A percentile compares a stretch with the other conserved stretches of the same genome.
phyloP scores from a whole-genome alignment of 2,888 invertebrate genomes.

The Drosophila macrospina region DNA sequence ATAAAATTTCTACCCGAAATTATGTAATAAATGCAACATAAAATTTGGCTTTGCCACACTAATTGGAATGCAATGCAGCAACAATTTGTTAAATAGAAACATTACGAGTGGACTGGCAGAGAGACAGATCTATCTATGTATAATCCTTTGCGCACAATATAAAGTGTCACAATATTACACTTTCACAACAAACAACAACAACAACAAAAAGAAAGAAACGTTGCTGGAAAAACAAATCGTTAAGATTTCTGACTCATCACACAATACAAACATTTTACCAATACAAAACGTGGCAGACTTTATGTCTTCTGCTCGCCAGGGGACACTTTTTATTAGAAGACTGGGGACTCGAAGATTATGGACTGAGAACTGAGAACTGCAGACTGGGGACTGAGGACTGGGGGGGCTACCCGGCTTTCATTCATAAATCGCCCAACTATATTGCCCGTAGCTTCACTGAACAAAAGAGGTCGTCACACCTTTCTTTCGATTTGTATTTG shows the following conservation, averaged over 20 bases:
- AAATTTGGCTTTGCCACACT: constrained; percentile 74
- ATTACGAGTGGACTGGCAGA: constrained; percentile 29
- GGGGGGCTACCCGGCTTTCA: constrained; percentile 50
- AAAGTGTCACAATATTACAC: constrained; percentile 84
- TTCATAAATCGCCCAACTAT: constrained; percentile 73
- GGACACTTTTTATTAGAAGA: not conserved
- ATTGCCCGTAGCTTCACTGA: constrained; percentile 52
- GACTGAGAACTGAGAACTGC: not conserved
- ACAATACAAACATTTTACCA: constrained; percentile 38
- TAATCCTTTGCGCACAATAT: constrained; percentile 79
- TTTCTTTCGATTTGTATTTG: constrained; percentile 28
- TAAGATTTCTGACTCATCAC: constrained; percentile 52
- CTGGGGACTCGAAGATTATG: not conserved
- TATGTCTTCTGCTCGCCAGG: constrained; percentile 62
- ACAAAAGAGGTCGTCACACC: constrained; percentile 77
- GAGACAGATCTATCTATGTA: constrained; percentile 4
- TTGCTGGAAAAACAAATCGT: constrained; percentile 67
- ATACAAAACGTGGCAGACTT: constrained; percentile 59
- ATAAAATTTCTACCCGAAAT: constrained; percentile 71
- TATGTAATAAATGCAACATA: constrained; percentile 82
- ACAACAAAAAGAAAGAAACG: constrained; percentile 48
- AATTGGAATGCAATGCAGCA: constrained; percentile 78
- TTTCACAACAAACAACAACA: constrained; percentile 70
- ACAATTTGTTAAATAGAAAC: constrained; percentile 63
- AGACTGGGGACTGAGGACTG: too few species aligned